phyloP scores from a whole-genome alignment of 2,113 vertebrate species.

The Zootoca vivipara region DNA sequence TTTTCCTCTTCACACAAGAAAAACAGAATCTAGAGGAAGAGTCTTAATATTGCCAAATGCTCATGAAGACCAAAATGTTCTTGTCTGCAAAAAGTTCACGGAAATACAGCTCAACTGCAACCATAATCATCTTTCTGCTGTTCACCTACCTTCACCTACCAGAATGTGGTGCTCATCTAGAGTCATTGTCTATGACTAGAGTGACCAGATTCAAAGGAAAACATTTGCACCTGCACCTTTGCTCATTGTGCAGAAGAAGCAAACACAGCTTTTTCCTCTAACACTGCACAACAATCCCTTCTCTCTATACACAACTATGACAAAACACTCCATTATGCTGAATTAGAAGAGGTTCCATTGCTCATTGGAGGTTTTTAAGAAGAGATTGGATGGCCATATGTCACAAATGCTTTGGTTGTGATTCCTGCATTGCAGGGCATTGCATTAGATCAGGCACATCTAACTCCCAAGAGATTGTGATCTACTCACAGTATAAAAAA shows the following conservation, averaged over 20 bases:
- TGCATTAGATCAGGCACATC: too few species aligned
- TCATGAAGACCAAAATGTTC: background rate
- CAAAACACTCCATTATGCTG: background rate
- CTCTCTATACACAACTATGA: background rate
- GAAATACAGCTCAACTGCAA: background rate
- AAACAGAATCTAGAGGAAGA: background rate
- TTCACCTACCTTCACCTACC: too few species aligned
- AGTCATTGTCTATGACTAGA: too few species aligned
- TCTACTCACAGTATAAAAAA: too few species aligned
- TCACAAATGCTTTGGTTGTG: too few species aligned
- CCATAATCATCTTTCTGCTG: background rate
- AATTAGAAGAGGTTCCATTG: background rate
- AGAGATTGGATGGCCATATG: too few species aligned
- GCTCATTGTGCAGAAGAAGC: background rate
- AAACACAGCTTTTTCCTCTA: background rate
- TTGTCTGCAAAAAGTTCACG: background rate
- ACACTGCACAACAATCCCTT: background rate
- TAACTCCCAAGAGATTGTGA: too few species aligned
- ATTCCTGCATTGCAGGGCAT: too few species aligned
- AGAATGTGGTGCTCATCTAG: background rate
- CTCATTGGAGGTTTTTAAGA: too few species aligned
- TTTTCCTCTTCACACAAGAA: background rate
- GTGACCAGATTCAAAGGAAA: background rate
- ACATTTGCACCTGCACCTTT: background rate
- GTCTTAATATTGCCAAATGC: background rate